Percentiles rank a stretch among this genome's conserved stretches.
These are phyloP conservation scores for Sitophilus oryzae DNA, from an alignment of 1,140 invertebrate genomes.

Conservation along the genomic window DNA sequence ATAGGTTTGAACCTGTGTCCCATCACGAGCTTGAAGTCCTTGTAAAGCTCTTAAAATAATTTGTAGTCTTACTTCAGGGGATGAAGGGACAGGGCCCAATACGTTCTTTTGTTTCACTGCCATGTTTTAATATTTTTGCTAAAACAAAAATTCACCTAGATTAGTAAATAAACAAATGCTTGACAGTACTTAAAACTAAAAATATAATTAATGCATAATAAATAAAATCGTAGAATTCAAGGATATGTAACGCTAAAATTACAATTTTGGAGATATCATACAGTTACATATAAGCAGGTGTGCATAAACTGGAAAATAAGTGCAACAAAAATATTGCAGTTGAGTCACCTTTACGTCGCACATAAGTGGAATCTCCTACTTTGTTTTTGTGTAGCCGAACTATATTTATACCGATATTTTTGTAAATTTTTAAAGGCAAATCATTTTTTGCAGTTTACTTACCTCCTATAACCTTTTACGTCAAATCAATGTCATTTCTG, in stretches of 20 bases:
- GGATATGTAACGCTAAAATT: too few species aligned
- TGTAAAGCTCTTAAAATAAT: slow-evolving; percentile 35
- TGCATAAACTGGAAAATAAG: neutral
- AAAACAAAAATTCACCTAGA: neutral
- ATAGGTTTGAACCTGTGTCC: slow-evolving; percentile 28
- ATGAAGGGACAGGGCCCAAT: slow-evolving; percentile 30
- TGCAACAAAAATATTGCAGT: too few species aligned
- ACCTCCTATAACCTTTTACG: slow-evolving; percentile 22
- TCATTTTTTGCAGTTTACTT: slow-evolving; percentile 5
- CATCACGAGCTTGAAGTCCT: slow-evolving; percentile 26
- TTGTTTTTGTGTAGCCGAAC: too few species aligned
- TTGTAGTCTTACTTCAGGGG: slow-evolving; percentile 27
- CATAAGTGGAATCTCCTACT: too few species aligned
- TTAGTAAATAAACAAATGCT: neutral
- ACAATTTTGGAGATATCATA: neutral
- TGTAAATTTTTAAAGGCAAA: neutral
- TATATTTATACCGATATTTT: too few species aligned
- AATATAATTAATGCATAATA: too few species aligned
- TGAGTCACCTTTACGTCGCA: too few species aligned
- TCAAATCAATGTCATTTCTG: slow-evolving; percentile 20
- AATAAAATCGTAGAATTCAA: too few species aligned
- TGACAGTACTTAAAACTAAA: too few species aligned
- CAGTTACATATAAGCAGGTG: neutral
- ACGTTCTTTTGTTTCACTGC: slow-evolving; percentile 41
- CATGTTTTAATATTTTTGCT: slow-evolving; percentile 27